Base-by-base conservation (phyloP, 2,888 invertebrate genomes). In the Beris chalybata region DNA sequence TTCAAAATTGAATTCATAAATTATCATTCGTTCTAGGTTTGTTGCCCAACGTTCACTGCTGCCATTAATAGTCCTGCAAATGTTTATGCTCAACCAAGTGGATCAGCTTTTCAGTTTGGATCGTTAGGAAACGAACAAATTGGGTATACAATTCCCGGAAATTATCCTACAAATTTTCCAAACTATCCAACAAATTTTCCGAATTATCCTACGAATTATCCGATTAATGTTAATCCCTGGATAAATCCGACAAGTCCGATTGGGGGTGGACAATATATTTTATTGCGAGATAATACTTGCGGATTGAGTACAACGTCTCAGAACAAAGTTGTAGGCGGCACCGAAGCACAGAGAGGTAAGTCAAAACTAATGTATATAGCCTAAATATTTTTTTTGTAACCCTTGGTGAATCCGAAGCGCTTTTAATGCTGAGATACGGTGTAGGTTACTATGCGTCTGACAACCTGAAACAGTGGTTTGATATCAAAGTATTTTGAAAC, bases 261-360 rank as follows among this genome's bases (percentile, higher is more conserved):
- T 38, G 57, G 55, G 44, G 30, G 15, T 3, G 53, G 44, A 13
- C n/a, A 50, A 22, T 55, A 59, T 43, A 15, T 48, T 45, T 57
- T 69, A 11, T 70, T 68, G 6, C 55, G 67, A n/a, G 67, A 22
- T 29, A 68, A 69, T 3, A 69, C 76, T 3, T 89, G 89, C 73
- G 89, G 89, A 3, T 76, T 79, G 29, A 83, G 82, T 67, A 80
- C 82, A 71, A 71, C 71, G 1, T 73, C 77, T 2, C 76, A 78
- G 70, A 79, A 79, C 31, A 82, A 85, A 61, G 83, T 89, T 4
- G 87, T 89, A n/a, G 88, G 88, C 7, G 80, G 80, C 0, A 30
- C 68, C 58, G 76, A 76, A 13, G 75, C 77, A 0, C 70, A 73
- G 66, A 72, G 70, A 64, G 79, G 80, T 79, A 53, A 67, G 59